Evolutionary conservation across 2,797 vertebrate genomes (phyloP), one percentile per base, ranked within the genome.

Genomic region (Hippoglossus hippoglossus): DNA sequence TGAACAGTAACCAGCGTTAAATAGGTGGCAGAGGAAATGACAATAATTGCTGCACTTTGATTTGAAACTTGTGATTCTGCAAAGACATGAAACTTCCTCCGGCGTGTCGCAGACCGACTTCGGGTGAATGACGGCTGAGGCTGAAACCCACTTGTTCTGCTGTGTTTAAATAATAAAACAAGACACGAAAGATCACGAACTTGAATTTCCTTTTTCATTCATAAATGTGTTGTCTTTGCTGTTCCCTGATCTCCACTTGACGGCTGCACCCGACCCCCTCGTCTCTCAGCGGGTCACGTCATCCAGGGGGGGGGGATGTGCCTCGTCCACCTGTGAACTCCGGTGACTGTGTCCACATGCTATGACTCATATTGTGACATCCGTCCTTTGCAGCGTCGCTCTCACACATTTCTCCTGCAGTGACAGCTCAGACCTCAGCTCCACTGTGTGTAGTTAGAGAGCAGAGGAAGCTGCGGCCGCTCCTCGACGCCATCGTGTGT

Each of bases 281-380:
- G 2, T 34, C 25, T 63, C 31, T 51, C 64, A 80, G 68, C 67
- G 57, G 66, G 60, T 77, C 71, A 36, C 65, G 52, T 47, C 61
- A 9, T 62, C 25, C 51, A 67, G 26, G 26, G 26, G 26, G 26
- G 36, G 13, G 36, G 9, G 36, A 13, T 10, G 24, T 24, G 24
- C 39, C 46, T 56, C 67, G 25, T 68, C 67, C 68, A 58, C 73
- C 67, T 57, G 64, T 18, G 15, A 2, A 46, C 44, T 57, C 2
- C 24, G 19, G 46, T 62, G 76, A 73, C 63, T 59, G 79, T n/a
- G 74, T 82, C 80, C 84, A 87, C 75, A 61, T 53, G 21, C 16
- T 68, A 66, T 82, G 85, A 84, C 52, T 82, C 77, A 83, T 22
- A 39, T 52, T 63, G 66, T 55, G 63, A 65, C 77, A 63, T 70